Conservation (phyloP, 2,797 vertebrate species). For the Alosa sapidissima region DNA sequence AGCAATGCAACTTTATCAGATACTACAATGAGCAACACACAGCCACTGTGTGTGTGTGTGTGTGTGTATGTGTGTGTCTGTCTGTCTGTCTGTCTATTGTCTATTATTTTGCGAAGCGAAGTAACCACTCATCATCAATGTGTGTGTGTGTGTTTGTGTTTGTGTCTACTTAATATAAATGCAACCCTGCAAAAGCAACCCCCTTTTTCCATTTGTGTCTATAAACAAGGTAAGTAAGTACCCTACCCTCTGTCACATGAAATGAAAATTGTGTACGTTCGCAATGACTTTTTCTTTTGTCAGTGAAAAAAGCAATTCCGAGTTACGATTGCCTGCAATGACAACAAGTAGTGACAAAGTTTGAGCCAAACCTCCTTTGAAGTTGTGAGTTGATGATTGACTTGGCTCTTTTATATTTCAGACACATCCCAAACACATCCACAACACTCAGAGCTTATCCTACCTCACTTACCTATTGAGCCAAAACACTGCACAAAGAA, state of each 20-base stretch:
- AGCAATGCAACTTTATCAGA: constrained; percentile 54
- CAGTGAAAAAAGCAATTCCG: neutral
- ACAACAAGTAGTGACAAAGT: neutral
- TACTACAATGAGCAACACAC: neutral
- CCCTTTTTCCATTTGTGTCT: neutral
- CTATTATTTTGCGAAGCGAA: neutral
- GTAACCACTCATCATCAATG: neutral
- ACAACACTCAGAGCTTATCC: neutral
- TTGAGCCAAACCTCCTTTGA: neutral
- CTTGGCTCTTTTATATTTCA: neutral
- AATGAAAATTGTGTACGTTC: neutral
- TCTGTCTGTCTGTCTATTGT: constrained; percentile 30
- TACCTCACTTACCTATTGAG: neutral
- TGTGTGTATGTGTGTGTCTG: constrained; percentile 23
- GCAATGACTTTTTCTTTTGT: constrained; percentile 1
- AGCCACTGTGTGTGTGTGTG: constrained; percentile 26
- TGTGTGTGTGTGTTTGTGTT: neutral
- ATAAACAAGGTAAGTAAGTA: neutral
- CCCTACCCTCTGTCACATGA: neutral
- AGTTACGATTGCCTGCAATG: neutral
- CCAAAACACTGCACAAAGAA: neutral
- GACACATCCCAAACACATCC: neutral
- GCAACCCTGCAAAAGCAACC: constrained; percentile 19
- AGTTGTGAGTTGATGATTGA: neutral
- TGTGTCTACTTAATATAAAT: neutral